Percentiles rank a stretch among this genome's conserved stretches.
Evolutionary conservation across 1,140 invertebrate species (phyloP).

Genomic region (Pemphigus obesinymphae): DNA sequence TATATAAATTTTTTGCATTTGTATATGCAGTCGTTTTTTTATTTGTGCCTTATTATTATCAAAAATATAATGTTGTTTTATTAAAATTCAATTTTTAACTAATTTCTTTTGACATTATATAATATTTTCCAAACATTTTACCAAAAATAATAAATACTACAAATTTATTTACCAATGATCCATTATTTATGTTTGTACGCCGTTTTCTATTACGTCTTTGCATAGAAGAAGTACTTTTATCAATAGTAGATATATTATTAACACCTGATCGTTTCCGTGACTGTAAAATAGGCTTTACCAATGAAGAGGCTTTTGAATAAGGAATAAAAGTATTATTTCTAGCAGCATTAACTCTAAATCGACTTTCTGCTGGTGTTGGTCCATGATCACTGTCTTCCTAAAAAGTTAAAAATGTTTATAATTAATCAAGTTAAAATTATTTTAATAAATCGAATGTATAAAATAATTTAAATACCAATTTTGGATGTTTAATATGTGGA

Average conservation of each 20-base stretch:
- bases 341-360: background rate
- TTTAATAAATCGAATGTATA: background rate
- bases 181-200: slow-evolving; percentile 32
- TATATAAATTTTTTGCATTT: slow-evolving; percentile 33
- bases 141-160: background rate
- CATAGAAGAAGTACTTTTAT: slow-evolving; percentile 29
- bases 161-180: slow-evolving; percentile 20
- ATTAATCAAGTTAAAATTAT: background rate
- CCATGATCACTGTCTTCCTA: slow-evolving; percentile 36
- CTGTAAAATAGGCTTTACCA: background rate
- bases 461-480: slow-evolving; percentile 55
- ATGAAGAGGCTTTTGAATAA: slow-evolving; percentile 9
- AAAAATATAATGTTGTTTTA: slow-evolving; percentile 1
- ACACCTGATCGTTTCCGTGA: slow-evolving; percentile 13
- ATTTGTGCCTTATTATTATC: slow-evolving; percentile 31
- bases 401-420: background rate
- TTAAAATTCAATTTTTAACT: background rate
- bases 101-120: background rate
- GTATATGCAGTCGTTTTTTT: slow-evolving; percentile 32
- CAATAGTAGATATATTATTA: slow-evolving; percentile 25
- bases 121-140: background rate
- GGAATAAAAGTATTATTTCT: slow-evolving; percentile 15
- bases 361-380: slow-evolving; percentile 9
- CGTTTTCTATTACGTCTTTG: slow-evolving; percentile 23
- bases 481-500: slow-evolving; percentile 71